Evolutionary conservation across 2,888 invertebrate species (phyloP), one percentile per base, ranked within the genome.

Genomic region (Acronicta leporina): DNA sequence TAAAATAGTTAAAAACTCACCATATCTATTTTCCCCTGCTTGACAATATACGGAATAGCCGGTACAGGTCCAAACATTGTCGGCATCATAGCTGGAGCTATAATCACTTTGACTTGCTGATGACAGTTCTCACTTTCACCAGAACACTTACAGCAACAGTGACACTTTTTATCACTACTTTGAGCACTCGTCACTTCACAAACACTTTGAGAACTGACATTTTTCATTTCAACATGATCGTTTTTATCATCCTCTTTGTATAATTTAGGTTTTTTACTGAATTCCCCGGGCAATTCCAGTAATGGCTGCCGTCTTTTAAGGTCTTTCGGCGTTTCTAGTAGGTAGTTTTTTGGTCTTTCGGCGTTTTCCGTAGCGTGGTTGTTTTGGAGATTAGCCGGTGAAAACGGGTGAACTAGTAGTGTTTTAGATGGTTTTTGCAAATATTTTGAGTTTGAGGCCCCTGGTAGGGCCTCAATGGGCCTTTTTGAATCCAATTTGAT

Each of bases 31-130:
- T 89, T 91, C 0, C 79, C 76, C 20, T 91, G 91, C 57, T 92
- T 90, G 52, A 93, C 58, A 11, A 94, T 79, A 30, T 92, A 94
- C 0, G 92, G 93, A 0, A 90, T 80, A 0, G 87, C 89, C 0
- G 91, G 87, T 0, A 91, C 77, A 0, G 86, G 81, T 0, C 90
- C 90, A 14, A 88, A 92, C 1, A 93, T 81, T 0, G 91, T 86
- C 0, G 92, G 90, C 87, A 94, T 88, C 93, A 94, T 93, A 0
- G 92, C 85, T 64, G 93, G 91, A 1, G 94, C 88, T 56, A 94
- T 89, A 0, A 93, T 91, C 60, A 93, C 90, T 81, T 92, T 92
- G 46, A 92, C 90, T 44, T 87, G 75, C 35, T 84, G 82, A n/a
- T 71, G 74, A 27, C 76, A 73, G 1, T 20, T 35, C 16, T 55